Evolutionary conservation across 1,140 invertebrate genomes (phyloP).

Genomic region (Odontomachus brunneus): DNA sequence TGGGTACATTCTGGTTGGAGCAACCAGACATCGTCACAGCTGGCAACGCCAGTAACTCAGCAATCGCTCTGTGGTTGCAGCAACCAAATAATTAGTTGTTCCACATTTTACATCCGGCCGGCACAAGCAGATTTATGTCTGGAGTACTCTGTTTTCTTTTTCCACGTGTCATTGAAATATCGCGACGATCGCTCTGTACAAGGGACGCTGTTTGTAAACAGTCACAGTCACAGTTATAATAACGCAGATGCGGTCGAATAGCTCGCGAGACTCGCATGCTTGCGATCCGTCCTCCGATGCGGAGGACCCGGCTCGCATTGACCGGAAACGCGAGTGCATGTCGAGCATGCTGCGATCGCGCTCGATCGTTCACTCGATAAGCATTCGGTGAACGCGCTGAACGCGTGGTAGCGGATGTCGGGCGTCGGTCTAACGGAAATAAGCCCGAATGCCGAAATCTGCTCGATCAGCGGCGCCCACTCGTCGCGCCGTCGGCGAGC

Average conservation of each 20-base stretch:
- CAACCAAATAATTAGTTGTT: too few species aligned
- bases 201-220: conserved; percentile 17
- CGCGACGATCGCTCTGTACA: too few species aligned
- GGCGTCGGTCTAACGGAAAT: conserved; percentile 11
- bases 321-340: conserved; percentile 32
- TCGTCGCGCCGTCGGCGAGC: conserved; percentile 21
- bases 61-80: too few species aligned
- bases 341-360: conserved; percentile 10
- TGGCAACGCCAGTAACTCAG: too few species aligned
- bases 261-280: conserved; percentile 3
- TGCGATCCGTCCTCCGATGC: conserved; percentile 27
- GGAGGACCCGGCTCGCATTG: conserved; percentile 20
- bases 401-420: conserved; percentile 4
- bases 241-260: background rate
- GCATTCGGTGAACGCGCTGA: conserved; percentile 3
- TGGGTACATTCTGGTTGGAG: too few species aligned
- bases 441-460: conserved; percentile 46
- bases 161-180: too few species aligned
- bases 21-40: too few species aligned
- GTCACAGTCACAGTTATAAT: conserved; percentile 9
- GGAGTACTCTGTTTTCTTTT: too few species aligned
- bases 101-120: too few species aligned
- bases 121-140: too few species aligned
- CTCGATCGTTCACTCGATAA: conserved; percentile 38
- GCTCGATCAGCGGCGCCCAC: conserved; percentile 4